These are phyloP conservation scores for Halichoerus grypus DNA, from an alignment of 2,113 vertebrate species.

Conservation along the genomic window DNA sequence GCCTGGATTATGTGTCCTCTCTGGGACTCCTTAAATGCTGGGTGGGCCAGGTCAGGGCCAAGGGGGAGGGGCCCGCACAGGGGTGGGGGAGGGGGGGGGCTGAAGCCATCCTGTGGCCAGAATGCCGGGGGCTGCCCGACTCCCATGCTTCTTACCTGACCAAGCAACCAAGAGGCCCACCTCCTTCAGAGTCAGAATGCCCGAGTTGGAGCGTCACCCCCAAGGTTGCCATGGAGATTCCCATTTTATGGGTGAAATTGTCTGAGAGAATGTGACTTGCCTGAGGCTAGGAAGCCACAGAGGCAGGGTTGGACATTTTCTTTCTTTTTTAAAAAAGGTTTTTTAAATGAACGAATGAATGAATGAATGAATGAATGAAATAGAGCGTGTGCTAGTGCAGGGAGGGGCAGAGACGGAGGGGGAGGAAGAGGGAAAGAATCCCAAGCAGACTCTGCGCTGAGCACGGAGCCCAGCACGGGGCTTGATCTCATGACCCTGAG, in stretches of 20 bases:
- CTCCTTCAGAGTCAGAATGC: neutral
- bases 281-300: neutral
- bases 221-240: neutral
- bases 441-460: no score
- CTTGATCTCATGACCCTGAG: neutral
- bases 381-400: no score
- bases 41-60: neutral
- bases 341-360: no score
- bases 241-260: neutral
- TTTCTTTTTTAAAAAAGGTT: neutral
- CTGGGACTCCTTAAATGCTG: neutral
- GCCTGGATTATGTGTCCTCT: neutral
- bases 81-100: accelerated
- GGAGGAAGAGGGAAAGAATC: neutral
- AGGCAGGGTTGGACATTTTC: neutral
- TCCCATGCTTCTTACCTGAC: neutral
- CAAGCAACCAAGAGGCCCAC: neutral
- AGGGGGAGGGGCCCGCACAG: neutral
- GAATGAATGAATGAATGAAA: no score
- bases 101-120: neutral
- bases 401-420: no score
- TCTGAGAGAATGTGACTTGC: neutral
- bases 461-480: neutral
- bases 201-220: neutral
- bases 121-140: neutral